phyloP scores from a whole-genome alignment of 2,888 invertebrate species.

The Leptopterna dolabrata region DNA sequence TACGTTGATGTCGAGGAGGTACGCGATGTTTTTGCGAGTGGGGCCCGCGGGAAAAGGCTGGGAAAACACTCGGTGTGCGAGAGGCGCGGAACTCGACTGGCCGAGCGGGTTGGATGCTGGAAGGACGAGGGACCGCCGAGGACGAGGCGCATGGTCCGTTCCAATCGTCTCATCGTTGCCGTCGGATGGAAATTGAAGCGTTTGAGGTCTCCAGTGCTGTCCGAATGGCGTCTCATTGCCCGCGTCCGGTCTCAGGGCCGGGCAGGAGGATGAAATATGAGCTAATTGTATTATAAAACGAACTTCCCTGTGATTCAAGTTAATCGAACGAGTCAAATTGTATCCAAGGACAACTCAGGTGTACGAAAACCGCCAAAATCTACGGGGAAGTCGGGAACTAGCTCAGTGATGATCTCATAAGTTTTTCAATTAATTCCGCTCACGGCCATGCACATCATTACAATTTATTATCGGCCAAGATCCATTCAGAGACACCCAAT shows the following conservation, averaged over 20 bases:
- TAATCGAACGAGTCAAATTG: no score
- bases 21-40: not conserved
- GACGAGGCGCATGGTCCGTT: not conserved
- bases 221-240: not conserved
- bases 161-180: not conserved
- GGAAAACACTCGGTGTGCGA: not conserved
- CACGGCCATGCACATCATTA: no score
- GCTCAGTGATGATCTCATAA: no score
- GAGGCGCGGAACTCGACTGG: slow-evolving; percentile 13
- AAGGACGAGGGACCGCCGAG: not conserved
- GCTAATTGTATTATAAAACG: no score
- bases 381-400: no score
- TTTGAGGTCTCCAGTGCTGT: not conserved
- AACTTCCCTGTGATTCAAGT: no score
- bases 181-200: not conserved
- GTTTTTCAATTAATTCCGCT: no score
- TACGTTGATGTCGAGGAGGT: not conserved
- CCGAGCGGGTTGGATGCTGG: not conserved
- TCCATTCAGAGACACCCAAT: no score
- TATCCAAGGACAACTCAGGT: no score
- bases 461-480: no score
- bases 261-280: no score
- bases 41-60: not conserved
- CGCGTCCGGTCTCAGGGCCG: not conserved
- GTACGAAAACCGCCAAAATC: no score